A percentile compares a stretch with the other conserved stretches of the same genome.
These are phyloP conservation scores for Agelas oroides DNA, from an alignment of 37 sponge, comb jelly and placozoan species.

Conservation along the genomic window DNA sequence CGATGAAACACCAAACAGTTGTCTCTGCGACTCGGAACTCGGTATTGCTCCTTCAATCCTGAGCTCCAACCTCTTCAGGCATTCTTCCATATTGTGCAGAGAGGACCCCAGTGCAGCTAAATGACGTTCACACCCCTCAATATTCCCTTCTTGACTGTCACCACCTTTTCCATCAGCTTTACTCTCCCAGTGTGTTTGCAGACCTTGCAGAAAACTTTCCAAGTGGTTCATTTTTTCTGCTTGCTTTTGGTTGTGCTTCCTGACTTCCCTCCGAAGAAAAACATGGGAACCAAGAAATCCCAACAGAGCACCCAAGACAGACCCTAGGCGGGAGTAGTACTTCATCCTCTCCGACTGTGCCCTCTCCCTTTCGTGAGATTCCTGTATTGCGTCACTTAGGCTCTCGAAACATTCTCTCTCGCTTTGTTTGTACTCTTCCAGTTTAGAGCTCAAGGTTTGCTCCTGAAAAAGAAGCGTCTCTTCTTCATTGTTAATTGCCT, in stretches of 20 bases:
- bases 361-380: conserved; percentile 30
- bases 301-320: conserved; percentile 22
- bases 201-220: background rate
- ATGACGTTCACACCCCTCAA: no score
- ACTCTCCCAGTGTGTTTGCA: no score
- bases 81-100: no score
- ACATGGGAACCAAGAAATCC: conserved; percentile 27
- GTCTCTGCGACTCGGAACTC: no score
- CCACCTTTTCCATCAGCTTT: no score
- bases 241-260: background rate
- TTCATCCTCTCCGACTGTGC: conserved; percentile 28
- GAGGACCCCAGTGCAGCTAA: no score
- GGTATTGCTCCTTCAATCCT: no score
- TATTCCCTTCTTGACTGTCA: no score
- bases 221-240: background rate
- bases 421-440: conserved; percentile 2
- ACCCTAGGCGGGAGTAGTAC: conserved; percentile 20
- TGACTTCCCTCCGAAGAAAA: conserved; percentile 18
- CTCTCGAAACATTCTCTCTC: conserved; percentile 31
- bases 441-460: background rate
- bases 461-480: conserved; percentile 9
- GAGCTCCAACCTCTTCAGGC: no score
- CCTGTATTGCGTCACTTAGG: conserved; percentile 19
- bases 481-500: conserved; percentile 30
- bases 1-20: no score